phyloP scores from a whole-genome alignment of 2,113 vertebrate species.

The Phodopus roborovskii region DNA sequence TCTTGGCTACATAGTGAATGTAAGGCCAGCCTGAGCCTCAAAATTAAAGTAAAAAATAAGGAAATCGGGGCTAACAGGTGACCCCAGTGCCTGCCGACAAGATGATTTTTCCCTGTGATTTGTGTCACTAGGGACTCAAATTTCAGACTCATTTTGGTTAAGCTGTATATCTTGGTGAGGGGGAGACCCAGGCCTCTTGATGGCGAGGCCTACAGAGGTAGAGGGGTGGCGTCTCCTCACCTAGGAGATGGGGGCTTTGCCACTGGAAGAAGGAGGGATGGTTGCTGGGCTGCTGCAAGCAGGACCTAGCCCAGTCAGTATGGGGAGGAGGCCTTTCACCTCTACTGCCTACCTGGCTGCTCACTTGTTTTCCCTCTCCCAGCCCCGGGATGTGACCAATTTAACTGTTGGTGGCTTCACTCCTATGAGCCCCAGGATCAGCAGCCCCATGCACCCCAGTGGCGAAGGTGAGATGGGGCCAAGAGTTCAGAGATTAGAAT shows the following conservation, averaged over 20 bases:
- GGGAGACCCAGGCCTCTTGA: background rate
- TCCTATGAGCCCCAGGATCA: constrained; percentile 97
- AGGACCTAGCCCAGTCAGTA: background rate
- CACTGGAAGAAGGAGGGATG: background rate
- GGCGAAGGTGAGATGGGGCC: constrained; percentile 85
- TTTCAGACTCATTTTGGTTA: background rate
- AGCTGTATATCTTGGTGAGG: background rate
- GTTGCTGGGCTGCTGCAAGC: background rate
- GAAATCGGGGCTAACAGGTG: background rate
- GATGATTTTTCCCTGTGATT: background rate
- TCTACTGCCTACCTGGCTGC: background rate
- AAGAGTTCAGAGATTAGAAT: background rate
- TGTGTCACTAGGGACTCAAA: background rate
- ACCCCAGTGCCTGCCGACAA: background rate
- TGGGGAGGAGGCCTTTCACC: background rate
- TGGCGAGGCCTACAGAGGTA: background rate
- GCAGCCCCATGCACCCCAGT: constrained; percentile 95
- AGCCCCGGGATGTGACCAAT: constrained; percentile 97
- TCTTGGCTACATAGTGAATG: background rate
- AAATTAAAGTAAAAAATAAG: background rate
- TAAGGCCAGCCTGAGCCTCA: background rate
- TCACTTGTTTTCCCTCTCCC: background rate
- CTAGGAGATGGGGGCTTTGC: background rate
- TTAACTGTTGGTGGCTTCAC: constrained; percentile 93
- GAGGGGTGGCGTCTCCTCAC: background rate